Evolutionary conservation across 2,888 invertebrate genomes (phyloP).

Genomic region (Cerceris rybyensis): DNA sequence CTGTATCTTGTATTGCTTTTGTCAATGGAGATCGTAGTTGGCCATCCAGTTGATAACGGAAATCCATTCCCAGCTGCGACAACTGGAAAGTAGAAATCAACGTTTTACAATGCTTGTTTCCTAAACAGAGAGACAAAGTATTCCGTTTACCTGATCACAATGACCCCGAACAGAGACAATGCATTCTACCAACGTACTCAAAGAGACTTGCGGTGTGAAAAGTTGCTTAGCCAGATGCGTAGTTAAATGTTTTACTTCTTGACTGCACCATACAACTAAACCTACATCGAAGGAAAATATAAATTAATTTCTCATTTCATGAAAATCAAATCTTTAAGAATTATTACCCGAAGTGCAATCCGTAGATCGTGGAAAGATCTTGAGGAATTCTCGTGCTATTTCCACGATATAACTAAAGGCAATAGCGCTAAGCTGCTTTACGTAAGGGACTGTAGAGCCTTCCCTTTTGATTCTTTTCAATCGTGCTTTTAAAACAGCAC

Average conservation of each 20-base stretch:
- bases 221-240: conserved; percentile 93
- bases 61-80: conserved; percentile 90
- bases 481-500: conserved; percentile 91
- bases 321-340: not conserved
- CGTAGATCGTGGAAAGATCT: conserved; percentile 91
- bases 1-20: conserved; percentile 89
- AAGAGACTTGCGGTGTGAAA: conserved; percentile 93
- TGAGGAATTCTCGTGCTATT: conserved; percentile 89
- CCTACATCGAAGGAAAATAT: conserved; percentile 81
- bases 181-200: conserved; percentile 93
- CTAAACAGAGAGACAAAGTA: not conserved
- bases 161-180: conserved; percentile 91
- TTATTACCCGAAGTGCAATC: conserved; percentile 88
- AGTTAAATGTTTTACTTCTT: conserved; percentile 90
- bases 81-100: conserved; percentile 79
- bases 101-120: too few relatives aligned
- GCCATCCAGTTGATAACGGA: conserved; percentile 95
- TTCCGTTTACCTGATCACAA: conserved; percentile 84
- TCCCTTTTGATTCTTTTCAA: conserved; percentile 91
- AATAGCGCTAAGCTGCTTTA: conserved; percentile 90
- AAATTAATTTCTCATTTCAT: not conserved
- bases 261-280: conserved; percentile 95
- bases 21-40: conserved; percentile 90
- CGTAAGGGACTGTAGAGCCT: conserved; percentile 91
- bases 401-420: conserved; percentile 92